Base-by-base conservation (phyloP, 2,888 invertebrate species). In the Aphidius colemani region DNA sequence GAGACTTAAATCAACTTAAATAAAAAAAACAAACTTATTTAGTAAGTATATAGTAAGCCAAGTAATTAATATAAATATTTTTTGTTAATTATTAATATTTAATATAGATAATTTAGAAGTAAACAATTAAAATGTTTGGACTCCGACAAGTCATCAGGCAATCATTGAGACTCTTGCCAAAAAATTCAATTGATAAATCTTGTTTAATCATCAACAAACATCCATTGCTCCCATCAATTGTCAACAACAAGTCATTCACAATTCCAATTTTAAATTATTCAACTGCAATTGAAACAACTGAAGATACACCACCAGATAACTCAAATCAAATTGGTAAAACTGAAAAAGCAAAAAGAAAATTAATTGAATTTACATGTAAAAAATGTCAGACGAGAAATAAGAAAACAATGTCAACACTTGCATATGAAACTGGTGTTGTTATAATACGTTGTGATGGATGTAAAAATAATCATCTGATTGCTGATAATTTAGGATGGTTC, bases 401-500 rank as follows among this genome's bases (percentile, higher is more conserved):
- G 1, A 92, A 95, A 80, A 85, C 87, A 9, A 95, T 98, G 68
- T 91, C 96, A 0, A 95, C 94, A 83, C 76, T 88, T 13, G 92
- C 95, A 0, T 97, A 98, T 77, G 85, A 89, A 61, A 89, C 90
- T 77, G 97, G 98, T 10, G 92, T 98, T 9, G 95, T 98, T 0
- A 94, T 98, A 70, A 93, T 97, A 0, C 89, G 88, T 61, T 98
- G 98, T 81, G 88, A 89, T 61, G 92, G 92, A 0, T 98, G 98
- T 78, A 83, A 87, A 53, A 96, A 94, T 78, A 89, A 93, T 80
- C 98, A 98, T 83, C 85, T 98, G 39, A 97, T 98, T 70, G 98
- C 98, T 0, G 98, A 98, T 79, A 96, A 98, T 83, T 85, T 98
- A 1, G 93, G 93, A 69, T 98, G 98, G 98, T 98, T 98, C 79